Base-by-base conservation (phyloP, 2,797 vertebrate genomes). In the Mormyrus hasselquistii region DNA sequence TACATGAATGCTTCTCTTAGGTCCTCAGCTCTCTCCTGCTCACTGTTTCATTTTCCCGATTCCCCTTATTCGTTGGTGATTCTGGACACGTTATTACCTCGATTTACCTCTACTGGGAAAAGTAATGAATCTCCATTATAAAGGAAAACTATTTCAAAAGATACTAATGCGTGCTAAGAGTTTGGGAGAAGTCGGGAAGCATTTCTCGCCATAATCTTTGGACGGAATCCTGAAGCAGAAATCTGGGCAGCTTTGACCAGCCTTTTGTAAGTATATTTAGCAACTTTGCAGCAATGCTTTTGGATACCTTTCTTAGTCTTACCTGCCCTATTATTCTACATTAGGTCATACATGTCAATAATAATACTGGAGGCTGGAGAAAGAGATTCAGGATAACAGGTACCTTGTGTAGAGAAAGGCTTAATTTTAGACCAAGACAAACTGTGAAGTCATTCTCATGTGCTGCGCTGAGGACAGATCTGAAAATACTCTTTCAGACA, bases 11-110 rank as follows among this genome's bases (percentile, higher is more conserved):
- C 41, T 3, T 76, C 29, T 41, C 62, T 52, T 38, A n/a, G 49
- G 10, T 57, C 69, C 55, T 50, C n/a, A 41, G 44, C 47, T 41
- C 49, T 38, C n/a, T 22, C 84, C 47, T 29, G n/a, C 85, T 4
- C 88, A 19, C 29, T 49, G 87, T 53, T 90, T 53, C 25, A 95
- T 94, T 50, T 41, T 25, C 62, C 41, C 7, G 16, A 47, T 29
- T 19, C 62, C 49, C 29, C 49, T 34, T 50, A 14, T 14, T 49
- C 50, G 7, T 55, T 29, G 22, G 22, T 6, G 29, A 86, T n/a
- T 34, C 49, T 52, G 22, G 49, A n/a, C 44, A 49, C 44, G 22
- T 50, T 34, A 29, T 25, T 25, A 22, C 10, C 10, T 34, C 9
- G 2, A 2, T 29, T 57, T 52, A 59, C 50, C 52, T 87, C 29